Percentiles rank a stretch among this genome's conserved stretches.
Evolutionary conservation across 2,888 invertebrate species (phyloP).

Genomic region (Ariolimax columbianus): DNA sequence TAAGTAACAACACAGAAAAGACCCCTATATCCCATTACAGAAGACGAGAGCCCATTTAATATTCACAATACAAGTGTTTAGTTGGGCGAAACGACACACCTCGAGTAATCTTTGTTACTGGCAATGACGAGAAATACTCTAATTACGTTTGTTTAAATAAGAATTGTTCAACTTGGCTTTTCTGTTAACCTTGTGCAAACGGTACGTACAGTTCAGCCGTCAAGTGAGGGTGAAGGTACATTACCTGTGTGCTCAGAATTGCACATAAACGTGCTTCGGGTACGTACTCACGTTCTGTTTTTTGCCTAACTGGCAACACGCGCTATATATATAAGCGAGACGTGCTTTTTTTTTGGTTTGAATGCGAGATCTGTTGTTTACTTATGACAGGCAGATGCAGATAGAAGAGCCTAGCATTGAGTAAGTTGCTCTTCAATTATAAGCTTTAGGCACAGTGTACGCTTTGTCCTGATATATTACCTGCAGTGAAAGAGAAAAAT

Average conservation of each 20-base stretch:
- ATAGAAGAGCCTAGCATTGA: neutral
- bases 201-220: neutral
- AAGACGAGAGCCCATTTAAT: too few species aligned
- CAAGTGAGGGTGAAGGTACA: neutral
- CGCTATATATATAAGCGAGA: neutral
- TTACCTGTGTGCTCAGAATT: neutral
- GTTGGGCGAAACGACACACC: too few species aligned
- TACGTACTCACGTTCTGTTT: neutral
- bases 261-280: neutral
- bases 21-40: too few species aligned
- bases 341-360: neutral
- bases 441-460: too few species aligned
- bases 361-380: neutral
- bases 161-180: neutral
- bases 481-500: too few species aligned
- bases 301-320: neutral
- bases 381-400: neutral
- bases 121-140: too few species aligned
- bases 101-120: too few species aligned
- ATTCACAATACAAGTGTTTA: too few species aligned
- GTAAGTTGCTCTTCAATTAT: neutral
- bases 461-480: too few species aligned
- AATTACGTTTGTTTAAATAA: too few species aligned
- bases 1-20: too few species aligned
- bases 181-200: neutral